Conservation (phyloP, 92 coral and sea anemone species). For the Palythoa caribaeorum region DNA sequence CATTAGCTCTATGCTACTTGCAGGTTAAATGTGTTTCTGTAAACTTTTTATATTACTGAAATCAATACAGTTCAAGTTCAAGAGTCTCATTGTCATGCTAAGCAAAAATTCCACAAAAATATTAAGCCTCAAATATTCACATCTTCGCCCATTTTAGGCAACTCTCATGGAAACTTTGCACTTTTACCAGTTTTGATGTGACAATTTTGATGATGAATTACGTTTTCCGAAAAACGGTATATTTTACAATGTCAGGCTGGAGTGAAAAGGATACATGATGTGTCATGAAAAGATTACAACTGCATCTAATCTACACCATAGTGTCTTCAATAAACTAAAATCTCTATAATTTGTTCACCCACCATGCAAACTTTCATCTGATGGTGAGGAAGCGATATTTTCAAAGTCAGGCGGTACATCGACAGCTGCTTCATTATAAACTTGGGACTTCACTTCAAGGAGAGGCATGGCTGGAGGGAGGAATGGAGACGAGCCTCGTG, state of each 20-base stretch:
- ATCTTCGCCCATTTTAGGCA: too few relatives aligned
- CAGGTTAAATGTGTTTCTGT: too few relatives aligned
- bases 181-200: background rate
- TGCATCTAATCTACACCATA: background rate
- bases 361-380: constrained; percentile 48
- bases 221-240: too few relatives aligned
- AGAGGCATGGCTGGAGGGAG: constrained; percentile 98
- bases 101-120: too few relatives aligned
- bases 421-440: constrained; percentile 82
- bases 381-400: constrained; percentile 49
- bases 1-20: too few relatives aligned
- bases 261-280: background rate
- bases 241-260: too few relatives aligned
- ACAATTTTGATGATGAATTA: too few relatives aligned
- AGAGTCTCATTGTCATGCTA: too few relatives aligned
- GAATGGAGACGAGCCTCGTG: constrained; percentile 92
- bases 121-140: too few relatives aligned
- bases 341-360: background rate
- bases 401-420: constrained; percentile 81
- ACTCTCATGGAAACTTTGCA: too few relatives aligned
- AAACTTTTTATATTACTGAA: too few relatives aligned
- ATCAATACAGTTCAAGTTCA: too few relatives aligned
- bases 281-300: background rate
- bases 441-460: constrained; percentile 76
- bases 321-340: background rate